phyloP scores from a whole-genome alignment of 1,140 invertebrate species.

The Neomicropteryx cornuta region DNA sequence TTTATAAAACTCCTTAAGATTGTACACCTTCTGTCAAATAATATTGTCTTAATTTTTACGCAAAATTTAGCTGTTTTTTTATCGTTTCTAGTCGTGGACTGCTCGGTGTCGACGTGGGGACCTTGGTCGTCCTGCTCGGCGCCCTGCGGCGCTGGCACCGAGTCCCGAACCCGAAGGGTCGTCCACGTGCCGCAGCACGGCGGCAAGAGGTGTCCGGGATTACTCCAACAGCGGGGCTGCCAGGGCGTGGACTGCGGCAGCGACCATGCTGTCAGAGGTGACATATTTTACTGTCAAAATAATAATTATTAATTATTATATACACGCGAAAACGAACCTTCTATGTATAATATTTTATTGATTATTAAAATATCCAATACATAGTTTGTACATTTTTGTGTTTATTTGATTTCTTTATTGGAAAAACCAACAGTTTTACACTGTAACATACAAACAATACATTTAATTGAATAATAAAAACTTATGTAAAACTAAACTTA shows the following conservation, averaged over 20 bases:
- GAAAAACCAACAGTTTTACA: too few relatives aligned
- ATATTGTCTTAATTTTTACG: too few relatives aligned
- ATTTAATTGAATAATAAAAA: too few relatives aligned
- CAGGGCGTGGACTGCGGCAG: constrained; percentile 55
- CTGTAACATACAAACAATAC: too few relatives aligned
- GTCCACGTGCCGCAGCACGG: constrained; percentile 56
- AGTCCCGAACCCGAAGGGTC: constrained; percentile 52
- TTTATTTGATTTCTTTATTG: too few relatives aligned
- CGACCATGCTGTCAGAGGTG: constrained; percentile 59
- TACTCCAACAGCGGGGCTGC: constrained; percentile 61
- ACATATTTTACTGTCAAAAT: constrained; percentile 17
- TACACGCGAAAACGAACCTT: neutral
- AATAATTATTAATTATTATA: constrained; percentile 1
- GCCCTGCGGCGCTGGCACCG: constrained; percentile 62
- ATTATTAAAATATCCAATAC: too few relatives aligned
- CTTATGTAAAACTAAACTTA: too few relatives aligned
- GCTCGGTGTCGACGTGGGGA: constrained; percentile 63
- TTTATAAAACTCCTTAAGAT: too few relatives aligned
- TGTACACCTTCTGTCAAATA: too few relatives aligned
- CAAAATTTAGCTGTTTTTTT: constrained; percentile 9
- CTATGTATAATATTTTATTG: neutral
- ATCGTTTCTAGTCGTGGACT: constrained; percentile 60
- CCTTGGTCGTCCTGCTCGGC: constrained; percentile 65
- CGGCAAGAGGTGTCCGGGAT: constrained; percentile 60
- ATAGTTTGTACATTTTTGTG: too few relatives aligned